Conservation (phyloP, 2,797 vertebrate genomes). For the Danio aesculapii region DNA sequence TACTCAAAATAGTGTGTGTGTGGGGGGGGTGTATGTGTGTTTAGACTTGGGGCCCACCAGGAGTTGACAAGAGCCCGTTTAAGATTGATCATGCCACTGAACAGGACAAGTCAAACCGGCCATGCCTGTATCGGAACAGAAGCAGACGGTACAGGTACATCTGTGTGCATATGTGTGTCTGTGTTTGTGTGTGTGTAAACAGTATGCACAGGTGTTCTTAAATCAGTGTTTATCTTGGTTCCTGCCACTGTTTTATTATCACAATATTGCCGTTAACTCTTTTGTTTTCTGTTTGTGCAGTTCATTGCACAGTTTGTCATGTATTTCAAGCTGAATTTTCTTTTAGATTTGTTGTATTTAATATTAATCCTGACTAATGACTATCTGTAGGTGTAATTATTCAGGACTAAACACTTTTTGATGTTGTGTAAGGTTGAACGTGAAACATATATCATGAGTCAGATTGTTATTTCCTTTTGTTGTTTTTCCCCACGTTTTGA, state of each 20-base stretch:
- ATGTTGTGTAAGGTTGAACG: neutral
- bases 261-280: neutral
- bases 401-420: neutral
- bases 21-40: slow-evolving; percentile 39
- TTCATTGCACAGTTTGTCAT: neutral
- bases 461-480: neutral
- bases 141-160: slow-evolving; percentile 34
- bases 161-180: slow-evolving; percentile 14
- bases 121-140: neutral
- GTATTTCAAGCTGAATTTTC: slow-evolving; percentile 7
- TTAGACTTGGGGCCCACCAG: neutral
- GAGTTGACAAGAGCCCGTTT: slow-evolving; percentile 16
- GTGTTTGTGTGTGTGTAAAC: neutral
- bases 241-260: neutral
- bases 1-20: slow-evolving; percentile 75
- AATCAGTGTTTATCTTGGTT: neutral
- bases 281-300: neutral
- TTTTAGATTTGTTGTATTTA: neutral
- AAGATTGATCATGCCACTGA: slow-evolving; percentile 7
- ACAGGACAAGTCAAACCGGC: slow-evolving; percentile 12
- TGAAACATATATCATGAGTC: slow-evolving; percentile 12
- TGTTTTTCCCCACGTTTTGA: too few relatives aligned
- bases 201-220: neutral
- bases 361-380: neutral
- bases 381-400: neutral